These are phyloP conservation scores for Limnephilus marmoratus DNA, from an alignment of 2,888 invertebrate species.

Conservation along the genomic window DNA sequence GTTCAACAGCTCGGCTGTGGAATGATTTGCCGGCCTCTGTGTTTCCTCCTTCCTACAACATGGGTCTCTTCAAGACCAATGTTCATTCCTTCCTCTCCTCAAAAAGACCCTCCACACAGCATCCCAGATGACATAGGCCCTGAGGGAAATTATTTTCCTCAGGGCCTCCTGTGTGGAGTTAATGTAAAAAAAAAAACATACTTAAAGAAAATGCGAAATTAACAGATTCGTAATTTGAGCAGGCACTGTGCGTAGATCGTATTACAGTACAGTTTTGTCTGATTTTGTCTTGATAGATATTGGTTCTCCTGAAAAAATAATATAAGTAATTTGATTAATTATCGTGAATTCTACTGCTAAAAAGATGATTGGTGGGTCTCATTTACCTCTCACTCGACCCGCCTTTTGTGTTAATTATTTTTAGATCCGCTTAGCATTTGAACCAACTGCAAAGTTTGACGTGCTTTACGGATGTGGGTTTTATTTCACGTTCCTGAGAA, in stretches of 20 bases:
- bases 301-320: background rate
- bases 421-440: slow-evolving; percentile 15
- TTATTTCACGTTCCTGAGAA: background rate
- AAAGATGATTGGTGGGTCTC: background rate
- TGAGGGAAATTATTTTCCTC: too few species aligned
- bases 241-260: background rate
- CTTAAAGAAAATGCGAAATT: background rate
- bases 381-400: background rate
- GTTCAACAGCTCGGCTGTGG: too few species aligned
- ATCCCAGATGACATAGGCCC: too few species aligned
- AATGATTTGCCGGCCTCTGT: too few species aligned
- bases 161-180: too few species aligned
- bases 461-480: background rate
- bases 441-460: slow-evolving; percentile 10
- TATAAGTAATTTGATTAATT: background rate
- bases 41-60: too few species aligned
- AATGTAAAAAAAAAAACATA: too few species aligned
- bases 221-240: background rate
- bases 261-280: background rate
- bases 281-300: background rate
- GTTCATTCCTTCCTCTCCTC: too few species aligned
- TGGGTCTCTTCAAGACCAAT: too few species aligned
- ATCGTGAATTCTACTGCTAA: background rate
- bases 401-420: slow-evolving; percentile 28
- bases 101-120: too few species aligned